Conservation (phyloP, 2,113 vertebrate genomes). For the Capreolus pygargus region DNA sequence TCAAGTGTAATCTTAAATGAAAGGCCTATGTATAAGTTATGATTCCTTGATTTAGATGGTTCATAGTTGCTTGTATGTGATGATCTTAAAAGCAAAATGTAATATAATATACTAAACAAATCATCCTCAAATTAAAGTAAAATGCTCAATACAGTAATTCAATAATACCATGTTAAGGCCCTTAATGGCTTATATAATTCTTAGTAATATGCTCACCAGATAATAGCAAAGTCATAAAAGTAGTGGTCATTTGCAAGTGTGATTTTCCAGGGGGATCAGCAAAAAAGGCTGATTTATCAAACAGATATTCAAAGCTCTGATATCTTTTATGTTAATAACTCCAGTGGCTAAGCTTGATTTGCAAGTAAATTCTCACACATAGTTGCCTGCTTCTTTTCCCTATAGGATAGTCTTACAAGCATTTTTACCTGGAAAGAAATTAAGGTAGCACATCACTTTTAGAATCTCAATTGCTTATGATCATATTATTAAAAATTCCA, state of each 20-base stretch:
- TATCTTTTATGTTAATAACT: slow-evolving; percentile 11
- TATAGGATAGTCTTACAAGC: not conserved
- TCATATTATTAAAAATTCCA: not conserved
- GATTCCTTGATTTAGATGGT: slow-evolving; percentile 40
- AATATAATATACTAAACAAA: slow-evolving; percentile 67
- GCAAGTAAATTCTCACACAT: not conserved
- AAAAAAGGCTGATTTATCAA: slow-evolving; percentile 42
- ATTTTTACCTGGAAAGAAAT: not conserved
- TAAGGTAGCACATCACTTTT: not conserved
- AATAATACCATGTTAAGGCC: slow-evolving; percentile 18
- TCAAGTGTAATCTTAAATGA: not conserved
- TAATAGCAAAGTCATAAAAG: not conserved
- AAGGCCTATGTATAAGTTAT: not conserved
- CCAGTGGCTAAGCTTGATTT: not conserved
- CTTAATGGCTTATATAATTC: slow-evolving; percentile 33
- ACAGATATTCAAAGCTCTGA: slow-evolving; percentile 33
- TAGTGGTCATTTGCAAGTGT: slow-evolving; percentile 26
- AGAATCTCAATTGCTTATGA: not conserved
- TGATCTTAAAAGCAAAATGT: slow-evolving; percentile 50
- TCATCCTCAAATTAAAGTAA: slow-evolving; percentile 54
- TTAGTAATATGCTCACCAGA: slow-evolving; percentile 38
- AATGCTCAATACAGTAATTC: slow-evolving; percentile 52
- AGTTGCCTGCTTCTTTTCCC: not conserved
- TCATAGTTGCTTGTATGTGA: slow-evolving; percentile 52
- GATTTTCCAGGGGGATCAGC: slow-evolving; percentile 54